phyloP scores from a whole-genome alignment of 2,113 vertebrate genomes.

The Laticauda colubrina region DNA sequence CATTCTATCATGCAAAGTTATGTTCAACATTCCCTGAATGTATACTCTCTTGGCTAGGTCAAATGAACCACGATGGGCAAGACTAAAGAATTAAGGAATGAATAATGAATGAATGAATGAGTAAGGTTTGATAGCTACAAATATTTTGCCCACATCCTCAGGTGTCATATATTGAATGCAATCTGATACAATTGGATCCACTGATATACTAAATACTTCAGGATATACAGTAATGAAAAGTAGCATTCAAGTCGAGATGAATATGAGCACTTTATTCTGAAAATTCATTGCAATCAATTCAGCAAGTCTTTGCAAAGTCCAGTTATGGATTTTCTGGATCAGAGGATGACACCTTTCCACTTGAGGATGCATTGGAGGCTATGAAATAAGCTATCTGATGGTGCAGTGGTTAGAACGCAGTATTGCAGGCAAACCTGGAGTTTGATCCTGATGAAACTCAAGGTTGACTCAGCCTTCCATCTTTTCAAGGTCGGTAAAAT shows the following conservation, averaged over 20 bases:
- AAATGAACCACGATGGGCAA: neutral
- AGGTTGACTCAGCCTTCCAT: neutral
- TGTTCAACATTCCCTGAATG: neutral
- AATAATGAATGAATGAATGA: neutral
- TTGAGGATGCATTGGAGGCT: neutral
- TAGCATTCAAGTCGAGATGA: neutral
- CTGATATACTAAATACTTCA: neutral
- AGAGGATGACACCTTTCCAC: neutral
- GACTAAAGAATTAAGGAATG: neutral
- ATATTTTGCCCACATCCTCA: neutral
- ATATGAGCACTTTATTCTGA: neutral
- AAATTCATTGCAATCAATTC: neutral
- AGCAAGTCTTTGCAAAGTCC: neutral
- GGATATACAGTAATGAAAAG: neutral
- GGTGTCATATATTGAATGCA: neutral
- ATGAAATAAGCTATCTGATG: neutral
- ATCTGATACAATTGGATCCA: neutral
- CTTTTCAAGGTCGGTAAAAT: neutral
- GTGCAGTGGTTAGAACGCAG: neutral
- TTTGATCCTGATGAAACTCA: neutral
- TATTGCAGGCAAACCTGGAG: neutral
- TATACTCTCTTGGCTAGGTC: neutral
- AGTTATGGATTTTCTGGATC: neutral
- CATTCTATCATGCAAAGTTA: neutral
- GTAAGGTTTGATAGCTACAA: neutral